These are phyloP conservation scores for Agriopis marginaria DNA, from an alignment of 2,888 invertebrate species.

Conservation along the genomic window DNA sequence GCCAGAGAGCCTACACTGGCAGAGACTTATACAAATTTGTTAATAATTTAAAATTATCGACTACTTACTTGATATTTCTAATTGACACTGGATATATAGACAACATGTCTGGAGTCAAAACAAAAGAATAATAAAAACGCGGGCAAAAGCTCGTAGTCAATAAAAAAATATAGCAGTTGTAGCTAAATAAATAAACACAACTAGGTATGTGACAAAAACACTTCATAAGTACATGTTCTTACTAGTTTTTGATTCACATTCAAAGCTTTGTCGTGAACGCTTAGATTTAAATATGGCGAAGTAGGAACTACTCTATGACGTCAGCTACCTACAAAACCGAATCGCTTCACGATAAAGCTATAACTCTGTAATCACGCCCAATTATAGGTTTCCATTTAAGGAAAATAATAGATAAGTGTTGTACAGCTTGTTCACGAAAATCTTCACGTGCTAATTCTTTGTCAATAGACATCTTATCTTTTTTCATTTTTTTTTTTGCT, in stretches of 20 bases:
- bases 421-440: constrained; percentile 5
- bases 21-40: no score
- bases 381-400: constrained; percentile 44
- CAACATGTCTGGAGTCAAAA: no score
- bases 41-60: no score
- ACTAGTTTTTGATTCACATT: constrained; percentile 2
- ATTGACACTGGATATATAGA: no score
- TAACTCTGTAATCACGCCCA: constrained; percentile 42
- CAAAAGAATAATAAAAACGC: no score
- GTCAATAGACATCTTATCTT: not conserved
- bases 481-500: not conserved
- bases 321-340: constrained; percentile 41
- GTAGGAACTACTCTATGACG: constrained; percentile 44
- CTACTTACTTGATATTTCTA: no score
- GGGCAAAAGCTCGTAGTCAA: no score
- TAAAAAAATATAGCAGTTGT: no score
- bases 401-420: constrained; percentile 38
- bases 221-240: constrained; percentile 1
- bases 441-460: constrained; percentile 24
- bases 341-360: constrained; percentile 35
- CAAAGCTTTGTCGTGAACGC: constrained; percentile 16
- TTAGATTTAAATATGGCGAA: constrained; percentile 35
- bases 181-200: no score
- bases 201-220: not conserved
- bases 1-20: no score